Percentiles rank a stretch among this genome's conserved stretches.
These are phyloP conservation scores for Danionella cerebrum DNA, from an alignment of 2,113 vertebrate species.

Conservation along the genomic window DNA sequence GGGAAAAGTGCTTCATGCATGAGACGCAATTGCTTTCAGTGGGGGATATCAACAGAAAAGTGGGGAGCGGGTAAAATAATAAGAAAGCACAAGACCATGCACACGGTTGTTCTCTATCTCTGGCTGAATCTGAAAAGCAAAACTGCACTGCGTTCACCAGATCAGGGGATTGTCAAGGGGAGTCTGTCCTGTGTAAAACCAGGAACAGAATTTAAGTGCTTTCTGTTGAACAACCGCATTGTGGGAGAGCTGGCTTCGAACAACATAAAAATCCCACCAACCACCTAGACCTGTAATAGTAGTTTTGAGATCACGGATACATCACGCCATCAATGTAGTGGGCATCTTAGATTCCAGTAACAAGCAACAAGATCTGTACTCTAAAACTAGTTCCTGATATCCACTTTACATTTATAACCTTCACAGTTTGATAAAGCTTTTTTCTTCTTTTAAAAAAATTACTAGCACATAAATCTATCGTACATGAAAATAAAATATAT, in stretches of 20 bases:
- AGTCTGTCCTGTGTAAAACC: conserved; percentile 57
- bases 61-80: not conserved
- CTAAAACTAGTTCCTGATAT: conserved; percentile 41
- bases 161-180: conserved; percentile 81
- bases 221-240: conserved; percentile 65
- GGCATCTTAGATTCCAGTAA: conserved; percentile 39
- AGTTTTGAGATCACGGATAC: conserved; percentile 39
- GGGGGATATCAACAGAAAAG: conserved; percentile 7
- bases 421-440: conserved; percentile 75
- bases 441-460: conserved; percentile 58
- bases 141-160: conserved; percentile 56
- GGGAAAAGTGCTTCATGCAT: conserved; percentile 44
- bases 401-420: conserved; percentile 39
- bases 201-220: conserved; percentile 76
- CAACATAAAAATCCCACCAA: conserved; percentile 46
- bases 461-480: conserved; percentile 64
- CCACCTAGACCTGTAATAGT: conserved; percentile 38
- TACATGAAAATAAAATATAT: conserved; percentile 66
- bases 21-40: conserved; percentile 36
- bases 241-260: conserved; percentile 32
- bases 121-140: conserved; percentile 53
- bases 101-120: conserved; percentile 31
- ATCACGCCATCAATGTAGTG: conserved; percentile 34
- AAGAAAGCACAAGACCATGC: not conserved
- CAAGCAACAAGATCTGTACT: conserved; percentile 28